Percentiles rank a stretch among this genome's conserved stretches.
These are phyloP conservation scores for Doris montereyensis DNA, from an alignment of 2,888 invertebrate species.

Conservation along the genomic window DNA sequence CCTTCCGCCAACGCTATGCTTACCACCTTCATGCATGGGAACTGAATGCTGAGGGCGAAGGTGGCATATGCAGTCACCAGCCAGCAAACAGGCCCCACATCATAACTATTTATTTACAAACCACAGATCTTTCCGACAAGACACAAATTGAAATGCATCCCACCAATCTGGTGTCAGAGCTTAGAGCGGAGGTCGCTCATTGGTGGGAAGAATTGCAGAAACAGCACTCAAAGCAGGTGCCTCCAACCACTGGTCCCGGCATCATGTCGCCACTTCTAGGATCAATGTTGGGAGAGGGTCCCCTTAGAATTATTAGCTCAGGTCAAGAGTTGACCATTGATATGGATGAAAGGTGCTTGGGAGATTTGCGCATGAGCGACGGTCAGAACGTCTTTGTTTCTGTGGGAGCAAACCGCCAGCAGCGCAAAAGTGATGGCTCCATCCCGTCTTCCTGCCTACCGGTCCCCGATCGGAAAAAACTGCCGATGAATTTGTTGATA, in stretches of 20 bases:
- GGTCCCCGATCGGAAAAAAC: conserved; percentile 83
- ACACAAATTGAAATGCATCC: conserved; percentile 86
- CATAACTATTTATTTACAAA: conserved; percentile 87
- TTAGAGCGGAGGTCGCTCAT: conserved; percentile 93
- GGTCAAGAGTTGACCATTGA: conserved; percentile 94
- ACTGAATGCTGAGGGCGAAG: conserved; percentile 78
- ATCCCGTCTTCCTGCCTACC: conserved; percentile 90
- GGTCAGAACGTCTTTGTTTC: conserved; percentile 94
- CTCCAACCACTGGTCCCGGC: conserved; percentile 45
- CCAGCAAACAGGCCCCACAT: conserved; percentile 76
- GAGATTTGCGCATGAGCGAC: conserved; percentile 94
- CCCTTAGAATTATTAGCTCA: conserved; percentile 89
- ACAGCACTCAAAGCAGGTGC: conserved; percentile 62
- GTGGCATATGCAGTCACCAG: conserved; percentile 85
- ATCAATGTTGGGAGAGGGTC: conserved; percentile 85
- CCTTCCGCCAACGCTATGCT: conserved; percentile 79
- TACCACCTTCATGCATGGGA: conserved; percentile 83
- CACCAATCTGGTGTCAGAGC: conserved; percentile 91
- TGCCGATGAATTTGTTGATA: conserved; percentile 86
- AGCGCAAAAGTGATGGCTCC: conserved; percentile 79
- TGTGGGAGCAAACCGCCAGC: conserved; percentile 82
- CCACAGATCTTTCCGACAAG: conserved; percentile 89
- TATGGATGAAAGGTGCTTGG: conserved; percentile 90
- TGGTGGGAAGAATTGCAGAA: conserved; percentile 84
- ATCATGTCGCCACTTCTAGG: conserved; percentile 77